These are phyloP conservation scores for Clarias pachynema DNA, from an alignment of 2,797 vertebrate genomes.

Conservation along the genomic window DNA sequence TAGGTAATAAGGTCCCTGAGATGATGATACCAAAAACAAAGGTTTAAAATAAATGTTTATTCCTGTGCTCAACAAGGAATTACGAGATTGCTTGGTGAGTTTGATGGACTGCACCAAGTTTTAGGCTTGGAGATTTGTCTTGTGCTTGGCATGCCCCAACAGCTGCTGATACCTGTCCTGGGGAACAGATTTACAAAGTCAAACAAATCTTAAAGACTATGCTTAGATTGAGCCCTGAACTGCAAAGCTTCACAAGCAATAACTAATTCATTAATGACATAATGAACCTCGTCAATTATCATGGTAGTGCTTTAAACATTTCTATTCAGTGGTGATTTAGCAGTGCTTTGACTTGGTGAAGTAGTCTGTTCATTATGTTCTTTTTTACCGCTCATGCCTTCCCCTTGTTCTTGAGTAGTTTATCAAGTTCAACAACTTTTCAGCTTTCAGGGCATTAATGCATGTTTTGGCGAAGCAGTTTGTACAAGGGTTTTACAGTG, in stretches of 20 bases:
- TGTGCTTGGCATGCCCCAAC: not conserved
- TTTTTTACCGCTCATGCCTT: not conserved
- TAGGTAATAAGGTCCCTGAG: not conserved
- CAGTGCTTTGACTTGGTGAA: not conserved
- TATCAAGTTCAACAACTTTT: slow-evolving; percentile 7
- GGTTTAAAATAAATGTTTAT: not conserved
- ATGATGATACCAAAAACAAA: not conserved
- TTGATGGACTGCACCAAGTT: not conserved
- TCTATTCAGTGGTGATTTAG: not conserved
- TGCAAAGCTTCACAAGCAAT: not conserved
- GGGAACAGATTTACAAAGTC: not conserved
- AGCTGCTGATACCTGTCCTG: not conserved
- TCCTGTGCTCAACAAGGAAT: not conserved
- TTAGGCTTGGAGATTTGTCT: not conserved
- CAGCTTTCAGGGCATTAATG: not conserved
- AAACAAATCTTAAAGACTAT: not conserved
- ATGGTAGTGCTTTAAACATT: not conserved
- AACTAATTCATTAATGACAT: not conserved
- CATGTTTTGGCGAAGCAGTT: slow-evolving; percentile 18
- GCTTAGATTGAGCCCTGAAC: not conserved
- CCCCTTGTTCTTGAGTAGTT: not conserved
- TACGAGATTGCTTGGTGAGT: not conserved
- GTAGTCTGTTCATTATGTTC: not conserved
- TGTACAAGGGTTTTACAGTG: not conserved
- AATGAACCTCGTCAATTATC: not conserved